A percentile compares a stretch with the other conserved stretches of the same genome.
Evolutionary conservation across 1,140 invertebrate genomes (phyloP).

Genomic region (Formica selysi): DNA sequence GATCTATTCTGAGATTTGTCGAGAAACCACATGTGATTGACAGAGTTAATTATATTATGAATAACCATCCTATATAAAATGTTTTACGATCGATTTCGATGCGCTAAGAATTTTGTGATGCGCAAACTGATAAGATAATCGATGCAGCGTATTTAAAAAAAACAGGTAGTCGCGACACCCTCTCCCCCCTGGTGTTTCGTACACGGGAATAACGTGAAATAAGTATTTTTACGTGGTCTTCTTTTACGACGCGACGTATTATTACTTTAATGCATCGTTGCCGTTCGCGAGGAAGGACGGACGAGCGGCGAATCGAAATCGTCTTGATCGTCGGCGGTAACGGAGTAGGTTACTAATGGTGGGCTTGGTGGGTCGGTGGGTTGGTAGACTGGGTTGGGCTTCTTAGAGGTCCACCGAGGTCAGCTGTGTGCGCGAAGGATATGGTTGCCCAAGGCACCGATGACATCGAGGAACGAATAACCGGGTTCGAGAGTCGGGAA

Average conservation of each 20-base stretch:
- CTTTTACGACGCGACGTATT: constrained; percentile 69
- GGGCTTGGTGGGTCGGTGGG: constrained; percentile 81
- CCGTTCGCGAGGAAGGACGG: constrained; percentile 69
- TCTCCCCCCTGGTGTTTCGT: not conserved
- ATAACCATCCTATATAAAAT: not conserved
- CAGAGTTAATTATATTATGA: not conserved
- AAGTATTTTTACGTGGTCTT: constrained; percentile 69
- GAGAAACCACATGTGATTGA: constrained; percentile 12
- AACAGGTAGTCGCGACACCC: constrained; percentile 44
- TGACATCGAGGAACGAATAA: constrained; percentile 85
- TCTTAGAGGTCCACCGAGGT: constrained; percentile 84
- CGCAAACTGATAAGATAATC: constrained; percentile 5
- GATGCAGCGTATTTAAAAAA: constrained; percentile 7
- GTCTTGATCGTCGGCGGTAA: constrained; percentile 75
- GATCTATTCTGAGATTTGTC: constrained; percentile 13
- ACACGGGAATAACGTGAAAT: constrained; percentile 64
- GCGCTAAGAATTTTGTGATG: not conserved
- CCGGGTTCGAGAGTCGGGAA: constrained; percentile 63
- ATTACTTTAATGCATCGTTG: constrained; percentile 77
- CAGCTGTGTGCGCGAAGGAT: constrained; percentile 80
- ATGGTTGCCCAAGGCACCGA: constrained; percentile 83
- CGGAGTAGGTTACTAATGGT: constrained; percentile 79
- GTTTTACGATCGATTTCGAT: not conserved
- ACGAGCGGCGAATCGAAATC: constrained; percentile 76
- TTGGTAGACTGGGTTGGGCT: constrained; percentile 82